phyloP scores from a whole-genome alignment of 92 coral and sea anemone genomes.

The Epizoanthus rinbou region DNA sequence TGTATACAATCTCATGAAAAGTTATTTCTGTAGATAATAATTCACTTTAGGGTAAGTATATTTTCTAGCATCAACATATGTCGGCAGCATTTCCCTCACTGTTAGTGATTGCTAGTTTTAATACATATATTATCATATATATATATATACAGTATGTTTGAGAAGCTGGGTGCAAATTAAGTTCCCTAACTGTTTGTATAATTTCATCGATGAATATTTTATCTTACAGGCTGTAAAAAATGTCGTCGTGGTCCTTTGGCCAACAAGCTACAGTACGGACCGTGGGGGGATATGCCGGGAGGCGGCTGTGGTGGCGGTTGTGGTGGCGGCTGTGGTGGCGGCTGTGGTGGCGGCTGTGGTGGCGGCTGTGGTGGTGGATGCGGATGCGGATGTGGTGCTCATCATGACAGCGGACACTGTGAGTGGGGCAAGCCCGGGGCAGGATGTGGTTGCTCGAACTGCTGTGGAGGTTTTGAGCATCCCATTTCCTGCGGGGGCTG shows the following conservation, averaged over 20 bases:
- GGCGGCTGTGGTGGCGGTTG: conserved; percentile 68
- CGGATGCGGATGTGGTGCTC: conserved; percentile 58
- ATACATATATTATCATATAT: too few relatives aligned
- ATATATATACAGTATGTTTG: too few relatives aligned
- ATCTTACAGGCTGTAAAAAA: conserved; percentile 48
- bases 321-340: conserved; percentile 65
- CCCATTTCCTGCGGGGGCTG: conserved; percentile 83
- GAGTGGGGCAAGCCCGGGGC: conserved; percentile 66
- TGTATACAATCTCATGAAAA: too few relatives aligned
- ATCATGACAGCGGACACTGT: conserved; percentile 43
- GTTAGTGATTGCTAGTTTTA: too few relatives aligned
- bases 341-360: conserved; percentile 65
- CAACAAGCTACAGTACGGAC: conserved; percentile 69
- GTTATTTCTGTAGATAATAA: too few relatives aligned
- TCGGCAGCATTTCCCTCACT: too few relatives aligned
- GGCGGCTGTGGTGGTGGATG: conserved; percentile 56
- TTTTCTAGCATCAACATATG: too few relatives aligned
- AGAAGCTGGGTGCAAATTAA: too few relatives aligned
- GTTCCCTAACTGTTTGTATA: too few relatives aligned
- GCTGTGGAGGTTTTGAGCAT: conserved; percentile 83
- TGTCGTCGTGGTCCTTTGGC: conserved; percentile 51
- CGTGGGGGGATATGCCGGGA: conserved; percentile 76
- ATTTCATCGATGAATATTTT: not conserved
- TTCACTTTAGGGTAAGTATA: too few relatives aligned
- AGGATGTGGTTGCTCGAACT: conserved; percentile 79